A percentile compares a stretch with the other conserved stretches of the same genome.
Evolutionary conservation across 2,888 invertebrate genomes (phyloP).

Genomic region (Melanostoma scalare): DNA sequence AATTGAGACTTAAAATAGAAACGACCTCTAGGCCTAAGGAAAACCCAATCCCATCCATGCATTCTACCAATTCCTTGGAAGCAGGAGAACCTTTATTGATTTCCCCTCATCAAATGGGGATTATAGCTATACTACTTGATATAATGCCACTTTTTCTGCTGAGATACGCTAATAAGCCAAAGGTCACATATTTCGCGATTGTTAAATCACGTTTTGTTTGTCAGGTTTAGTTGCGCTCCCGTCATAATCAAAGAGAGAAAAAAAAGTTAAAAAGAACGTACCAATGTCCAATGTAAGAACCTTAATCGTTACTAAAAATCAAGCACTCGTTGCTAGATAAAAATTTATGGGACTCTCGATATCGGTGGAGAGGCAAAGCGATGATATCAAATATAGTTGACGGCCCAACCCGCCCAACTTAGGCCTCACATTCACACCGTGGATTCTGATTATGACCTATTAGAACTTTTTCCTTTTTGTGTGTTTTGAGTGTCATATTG

Average conservation of each 20-base stretch:
- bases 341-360: conserved; percentile 63
- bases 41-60: neutral
- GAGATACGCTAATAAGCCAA: conserved; percentile 39
- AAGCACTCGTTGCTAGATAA: conserved; percentile 61
- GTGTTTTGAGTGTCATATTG: conserved; percentile 22
- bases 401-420: conserved; percentile 57
- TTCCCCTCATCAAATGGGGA: conserved; percentile 29
- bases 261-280: conserved; percentile 15
- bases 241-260: conserved; percentile 46
- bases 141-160: conserved; percentile 23
- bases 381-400: conserved; percentile 52
- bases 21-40: too few relatives aligned
- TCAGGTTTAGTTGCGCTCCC: conserved; percentile 52
- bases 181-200: conserved; percentile 71
- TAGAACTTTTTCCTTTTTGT: conserved; percentile 45
- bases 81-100: conserved; percentile 53
- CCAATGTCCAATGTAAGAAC: conserved; percentile 59
- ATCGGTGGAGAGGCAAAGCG: conserved; percentile 47
- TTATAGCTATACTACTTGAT: conserved; percentile 5
- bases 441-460: conserved; percentile 55
- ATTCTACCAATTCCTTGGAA: conserved; percentile 52
- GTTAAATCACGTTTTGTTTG: conserved; percentile 70
- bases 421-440: conserved; percentile 25
- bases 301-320: conserved; percentile 62
- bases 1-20: neutral